These are phyloP conservation scores for Gymnocephalus cernua DNA, from an alignment of 2,113 vertebrate genomes.

Conservation along the genomic window DNA sequence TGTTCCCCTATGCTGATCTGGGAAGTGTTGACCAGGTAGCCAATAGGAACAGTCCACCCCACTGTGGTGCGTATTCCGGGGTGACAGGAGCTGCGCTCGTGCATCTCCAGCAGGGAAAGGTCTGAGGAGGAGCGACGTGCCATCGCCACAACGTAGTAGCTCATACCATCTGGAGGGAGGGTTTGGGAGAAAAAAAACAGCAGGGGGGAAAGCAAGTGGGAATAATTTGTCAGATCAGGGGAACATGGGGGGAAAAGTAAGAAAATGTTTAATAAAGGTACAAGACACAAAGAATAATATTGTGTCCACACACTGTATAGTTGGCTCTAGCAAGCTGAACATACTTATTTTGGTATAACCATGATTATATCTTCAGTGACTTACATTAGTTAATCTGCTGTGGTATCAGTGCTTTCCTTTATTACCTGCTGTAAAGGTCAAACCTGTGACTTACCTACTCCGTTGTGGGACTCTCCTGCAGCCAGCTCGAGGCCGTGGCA, in stretches of 20 bases:
- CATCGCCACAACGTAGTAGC: slow-evolving; percentile 86
- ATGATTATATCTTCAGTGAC: not conserved
- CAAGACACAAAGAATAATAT: not conserved
- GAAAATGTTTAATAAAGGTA: not conserved
- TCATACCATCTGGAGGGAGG: slow-evolving; percentile 78
- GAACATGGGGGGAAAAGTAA: not conserved
- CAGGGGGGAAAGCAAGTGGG: too few relatives aligned
- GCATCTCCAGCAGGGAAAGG: slow-evolving; percentile 87
- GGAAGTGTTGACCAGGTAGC: slow-evolving; percentile 87
- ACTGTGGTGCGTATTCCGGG: slow-evolving; percentile 86
- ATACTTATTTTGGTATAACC: not conserved
- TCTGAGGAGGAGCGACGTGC: slow-evolving; percentile 84
- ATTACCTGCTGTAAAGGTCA: not conserved
- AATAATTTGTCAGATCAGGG: not conserved
- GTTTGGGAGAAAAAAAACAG: too few relatives aligned
- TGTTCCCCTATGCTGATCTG: slow-evolving; percentile 86
- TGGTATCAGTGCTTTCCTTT: not conserved
- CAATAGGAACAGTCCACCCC: slow-evolving; percentile 87
- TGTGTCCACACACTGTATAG: not conserved
- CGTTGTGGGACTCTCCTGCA: slow-evolving; percentile 85
- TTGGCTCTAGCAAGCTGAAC: not conserved
- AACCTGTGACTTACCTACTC: slow-evolving; percentile 74
- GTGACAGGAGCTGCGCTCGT: slow-evolving; percentile 87
- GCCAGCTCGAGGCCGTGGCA: slow-evolving; percentile 85
- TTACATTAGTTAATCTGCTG: not conserved